Evolutionary conservation across 1,140 invertebrate genomes (phyloP).

Genomic region (Amphibalanus amphitrite): DNA sequence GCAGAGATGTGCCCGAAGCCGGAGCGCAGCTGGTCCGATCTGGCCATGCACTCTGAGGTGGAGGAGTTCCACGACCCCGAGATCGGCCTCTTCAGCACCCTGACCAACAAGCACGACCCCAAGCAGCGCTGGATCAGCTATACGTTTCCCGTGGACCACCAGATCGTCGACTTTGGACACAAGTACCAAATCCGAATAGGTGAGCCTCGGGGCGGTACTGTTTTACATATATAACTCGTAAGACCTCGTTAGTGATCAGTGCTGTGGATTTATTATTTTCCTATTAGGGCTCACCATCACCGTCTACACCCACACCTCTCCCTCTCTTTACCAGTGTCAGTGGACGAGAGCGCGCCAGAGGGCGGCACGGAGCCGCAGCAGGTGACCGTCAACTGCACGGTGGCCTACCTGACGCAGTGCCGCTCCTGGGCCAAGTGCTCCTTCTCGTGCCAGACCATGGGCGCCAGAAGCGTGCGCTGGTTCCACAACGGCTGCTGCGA

Average conservation of each 20-base stretch:
- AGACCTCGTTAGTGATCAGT: too few species aligned
- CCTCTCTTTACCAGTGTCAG: background rate
- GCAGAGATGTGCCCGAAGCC: conserved; percentile 67
- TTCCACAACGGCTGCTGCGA: conserved; percentile 92
- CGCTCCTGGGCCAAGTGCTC: conserved; percentile 75
- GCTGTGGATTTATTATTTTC: too few species aligned
- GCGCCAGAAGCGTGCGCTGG: conserved; percentile 59
- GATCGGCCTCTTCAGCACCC: conserved; percentile 58
- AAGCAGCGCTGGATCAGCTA: conserved; percentile 55
- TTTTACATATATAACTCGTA: too few species aligned
- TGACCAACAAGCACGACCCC: conserved; percentile 57
- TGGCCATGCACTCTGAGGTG: conserved; percentile 66
- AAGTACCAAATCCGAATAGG: background rate
- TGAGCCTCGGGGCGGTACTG: background rate
- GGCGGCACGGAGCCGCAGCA: background rate
- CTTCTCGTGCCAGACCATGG: conserved; percentile 55
- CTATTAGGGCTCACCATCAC: too few species aligned
- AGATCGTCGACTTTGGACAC: background rate
- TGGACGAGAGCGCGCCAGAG: background rate
- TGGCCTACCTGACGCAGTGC: conserved; percentile 78
- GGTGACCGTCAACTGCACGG: conserved; percentile 69
- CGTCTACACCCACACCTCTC: too few species aligned
- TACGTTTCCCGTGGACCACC: conserved; percentile 50
- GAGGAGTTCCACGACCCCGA: conserved; percentile 66
- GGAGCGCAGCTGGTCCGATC: conserved; percentile 41